Evolutionary conservation across 2,113 vertebrate species (phyloP).

Genomic region (Conger conger): DNA sequence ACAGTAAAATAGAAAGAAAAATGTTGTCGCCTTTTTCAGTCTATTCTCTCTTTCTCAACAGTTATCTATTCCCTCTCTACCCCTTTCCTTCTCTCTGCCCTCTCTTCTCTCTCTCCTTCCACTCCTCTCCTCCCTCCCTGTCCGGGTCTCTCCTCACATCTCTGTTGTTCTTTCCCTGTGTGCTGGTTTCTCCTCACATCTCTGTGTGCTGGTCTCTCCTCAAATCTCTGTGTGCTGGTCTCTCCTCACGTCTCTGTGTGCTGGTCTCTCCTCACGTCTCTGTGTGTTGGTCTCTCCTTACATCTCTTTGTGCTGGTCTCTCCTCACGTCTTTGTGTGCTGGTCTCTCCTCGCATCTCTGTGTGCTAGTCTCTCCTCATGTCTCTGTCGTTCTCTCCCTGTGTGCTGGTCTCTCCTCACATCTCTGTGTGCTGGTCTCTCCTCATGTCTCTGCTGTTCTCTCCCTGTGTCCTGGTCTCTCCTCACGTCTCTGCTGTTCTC

Average conservation of each 20-base stretch:
- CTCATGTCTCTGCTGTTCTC: too few relatives aligned
- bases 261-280: not conserved
- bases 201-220: conserved; percentile 40
- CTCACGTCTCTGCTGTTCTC: not conserved
- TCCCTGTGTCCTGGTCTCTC: too few relatives aligned
- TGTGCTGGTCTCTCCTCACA: conserved; percentile 38
- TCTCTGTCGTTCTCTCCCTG: too few relatives aligned
- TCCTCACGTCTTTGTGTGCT: conserved; percentile 44
- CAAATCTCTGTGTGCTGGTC: conserved; percentile 35
- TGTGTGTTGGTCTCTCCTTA: not conserved
- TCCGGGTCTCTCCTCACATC: not conserved
- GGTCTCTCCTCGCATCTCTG: not conserved
- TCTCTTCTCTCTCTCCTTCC: not conserved
- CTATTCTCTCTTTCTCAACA: not conserved
- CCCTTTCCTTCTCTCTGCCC: not conserved
- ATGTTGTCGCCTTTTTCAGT: not conserved
- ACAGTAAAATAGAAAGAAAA: not conserved
- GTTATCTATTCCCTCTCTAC: not conserved
- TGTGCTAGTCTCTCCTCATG: too few relatives aligned
- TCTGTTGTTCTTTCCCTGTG: too few relatives aligned
- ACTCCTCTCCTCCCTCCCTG: not conserved
- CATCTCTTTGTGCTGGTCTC: not conserved
- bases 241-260: not conserved
- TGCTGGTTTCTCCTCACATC: not conserved
- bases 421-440: not conserved